Conservation (phyloP, 2,888 invertebrate genomes). For the Diaphora mendica region DNA sequence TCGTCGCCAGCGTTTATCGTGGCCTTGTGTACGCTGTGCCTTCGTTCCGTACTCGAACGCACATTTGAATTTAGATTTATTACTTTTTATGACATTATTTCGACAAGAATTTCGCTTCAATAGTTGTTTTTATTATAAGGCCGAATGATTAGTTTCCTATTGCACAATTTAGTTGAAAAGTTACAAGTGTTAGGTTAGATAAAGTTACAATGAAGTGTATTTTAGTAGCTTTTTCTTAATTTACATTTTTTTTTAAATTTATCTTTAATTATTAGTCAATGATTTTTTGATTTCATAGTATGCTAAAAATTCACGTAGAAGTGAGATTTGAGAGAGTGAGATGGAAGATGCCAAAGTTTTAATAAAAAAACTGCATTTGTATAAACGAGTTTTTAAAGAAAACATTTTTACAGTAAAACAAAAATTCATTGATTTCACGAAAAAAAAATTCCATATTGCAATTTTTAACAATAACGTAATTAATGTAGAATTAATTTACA, state of each 20-base stretch:
- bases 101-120: slow-evolving; percentile 1
- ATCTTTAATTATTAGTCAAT: no score
- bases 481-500: background rate
- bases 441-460: background rate
- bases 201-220: no score
- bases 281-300: no score
- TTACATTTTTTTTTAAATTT: no score
- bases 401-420: background rate
- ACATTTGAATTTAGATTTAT: slow-evolving; percentile 23
- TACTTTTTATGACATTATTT: slow-evolving; percentile 17
- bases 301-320: no score
- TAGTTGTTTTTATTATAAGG: background rate
- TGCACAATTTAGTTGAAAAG: background rate
- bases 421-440: background rate
- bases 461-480: background rate
- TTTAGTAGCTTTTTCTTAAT: no score
- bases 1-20: slow-evolving; percentile 59
- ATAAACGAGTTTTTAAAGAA: background rate
- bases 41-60: slow-evolving; percentile 32
- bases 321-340: no score
- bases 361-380: background rate
- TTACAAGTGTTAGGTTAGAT: no score
- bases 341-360: no score
- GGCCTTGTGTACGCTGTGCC: slow-evolving; percentile 53
- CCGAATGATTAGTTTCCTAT: background rate